These are phyloP conservation scores for Lacerta bilineata DNA, from an alignment of 2,797 vertebrate species.

Conservation along the genomic window DNA sequence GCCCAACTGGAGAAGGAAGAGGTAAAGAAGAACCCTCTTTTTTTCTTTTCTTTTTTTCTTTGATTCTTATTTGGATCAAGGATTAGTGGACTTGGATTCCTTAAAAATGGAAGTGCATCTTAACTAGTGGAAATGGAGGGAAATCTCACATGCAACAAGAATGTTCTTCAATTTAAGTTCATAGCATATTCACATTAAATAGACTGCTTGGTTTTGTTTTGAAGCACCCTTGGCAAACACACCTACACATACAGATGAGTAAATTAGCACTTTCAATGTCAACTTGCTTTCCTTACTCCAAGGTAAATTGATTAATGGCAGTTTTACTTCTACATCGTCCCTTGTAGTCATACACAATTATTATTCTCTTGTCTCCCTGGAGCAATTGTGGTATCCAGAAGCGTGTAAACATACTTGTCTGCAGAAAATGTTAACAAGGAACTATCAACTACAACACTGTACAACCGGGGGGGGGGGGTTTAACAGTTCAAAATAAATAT, in stretches of 20 bases:
- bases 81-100: not conserved
- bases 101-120: not conserved
- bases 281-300: not conserved
- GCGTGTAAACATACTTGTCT: not conserved
- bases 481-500: not conserved
- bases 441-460: not conserved
- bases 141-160: not conserved
- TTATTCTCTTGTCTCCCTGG: not conserved
- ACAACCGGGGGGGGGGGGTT: not conserved
- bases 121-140: not conserved
- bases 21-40: no score
- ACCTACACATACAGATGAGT: not conserved
- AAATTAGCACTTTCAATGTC: not conserved
- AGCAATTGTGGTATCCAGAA: not conserved
- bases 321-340: not conserved
- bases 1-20: not conserved
- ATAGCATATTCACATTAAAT: not conserved
- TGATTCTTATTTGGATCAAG: not conserved
- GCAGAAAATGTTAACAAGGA: slow-evolving; percentile 1
- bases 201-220: not conserved
- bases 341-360: not conserved
- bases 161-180: not conserved
- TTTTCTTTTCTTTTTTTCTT: not conserved
- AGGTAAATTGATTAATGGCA: not conserved
- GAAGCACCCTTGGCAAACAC: not conserved